Base-by-base conservation (phyloP, 92 coral and sea anemone species). In the Siderastrea siderea region DNA sequence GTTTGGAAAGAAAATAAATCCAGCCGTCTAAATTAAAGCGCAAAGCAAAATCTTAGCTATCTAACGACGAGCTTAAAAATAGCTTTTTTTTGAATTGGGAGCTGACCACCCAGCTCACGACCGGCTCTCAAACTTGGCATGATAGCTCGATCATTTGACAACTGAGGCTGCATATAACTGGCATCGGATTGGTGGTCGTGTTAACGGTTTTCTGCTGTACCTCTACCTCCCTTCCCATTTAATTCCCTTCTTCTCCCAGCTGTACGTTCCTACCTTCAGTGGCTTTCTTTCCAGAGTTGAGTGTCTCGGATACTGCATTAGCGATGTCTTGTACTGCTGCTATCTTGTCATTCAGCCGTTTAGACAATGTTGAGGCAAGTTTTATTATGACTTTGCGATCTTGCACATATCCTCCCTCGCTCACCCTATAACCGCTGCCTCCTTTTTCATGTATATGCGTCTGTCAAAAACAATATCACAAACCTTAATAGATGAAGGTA, bases 221-320 rank as follows among this genome's bases (percentile, higher is more conserved):
- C 55, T 45, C 55, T 45, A 2, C 15, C 17, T 45, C 16, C 14
- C 55, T 0, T 26, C 75, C 69, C 43, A 1, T 17, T 15, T 49
- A 3, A 15, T 38, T 57, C 14, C 12, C 16, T 44, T 6, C 47
- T 14, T 26, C 38, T 26, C 38, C 0, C 38, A 26, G 0, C 38
- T 26, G 38, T 26, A 26, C 38, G 38, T 26, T 26, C 82, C 43
- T 77, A 77, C 82, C 82, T 60, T 77, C 70, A 60, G 82, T 47
- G 2, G 82, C 70, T 57, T 11, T 5, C 2, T 45, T 77, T 45
- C 14, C 54, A 45, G 82, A 43, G 44, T 47, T 58, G 2, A 77
- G 70, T 59, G 26, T 49, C 7, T n/a, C 38, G 5, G 13, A 14
- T 3, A 62, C 52, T 6, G 14, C 14, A 45, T 11, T 16, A 3